Conservation (phyloP, 2,888 invertebrate species). For the Polyommatus icarus region DNA sequence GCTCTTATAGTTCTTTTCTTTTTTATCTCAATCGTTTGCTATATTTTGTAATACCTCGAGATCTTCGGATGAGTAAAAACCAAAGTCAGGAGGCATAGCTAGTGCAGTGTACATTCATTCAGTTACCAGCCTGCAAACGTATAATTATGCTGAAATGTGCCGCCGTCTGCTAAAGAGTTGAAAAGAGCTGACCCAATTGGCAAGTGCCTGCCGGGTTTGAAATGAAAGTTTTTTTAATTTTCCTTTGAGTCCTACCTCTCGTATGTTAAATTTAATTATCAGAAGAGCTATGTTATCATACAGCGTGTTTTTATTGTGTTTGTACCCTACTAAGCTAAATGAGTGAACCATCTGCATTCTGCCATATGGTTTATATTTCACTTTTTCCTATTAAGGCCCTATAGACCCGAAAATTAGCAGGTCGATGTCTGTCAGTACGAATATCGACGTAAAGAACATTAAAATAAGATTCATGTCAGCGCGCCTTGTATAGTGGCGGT, state of each 20-base stretch:
- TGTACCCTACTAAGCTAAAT: background rate
- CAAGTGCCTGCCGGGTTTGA: conserved; percentile 55
- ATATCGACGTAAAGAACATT: no score
- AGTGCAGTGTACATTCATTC: background rate
- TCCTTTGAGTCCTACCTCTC: conserved; percentile 33
- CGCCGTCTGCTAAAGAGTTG: conserved; percentile 46
- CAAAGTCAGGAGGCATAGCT: background rate
- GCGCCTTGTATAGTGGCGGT: no score
- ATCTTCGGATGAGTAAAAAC: background rate
- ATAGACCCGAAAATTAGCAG: no score
- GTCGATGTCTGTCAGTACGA: no score
- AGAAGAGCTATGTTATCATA: background rate
- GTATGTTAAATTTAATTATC: conserved; percentile 5
- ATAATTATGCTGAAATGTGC: conserved; percentile 29
- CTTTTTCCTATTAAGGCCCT: no score
- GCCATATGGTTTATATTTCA: background rate
- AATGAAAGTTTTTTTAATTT: conserved; percentile 53
- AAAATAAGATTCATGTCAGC: no score
- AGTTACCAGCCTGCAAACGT: conserved; percentile 9
- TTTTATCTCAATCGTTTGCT: background rate
- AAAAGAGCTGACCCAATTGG: conserved; percentile 71
- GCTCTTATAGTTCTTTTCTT: background rate
- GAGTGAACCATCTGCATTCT: background rate
- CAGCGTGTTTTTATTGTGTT: background rate
- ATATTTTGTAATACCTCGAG: background rate